Percentiles rank a stretch among this genome's conserved stretches.
These are phyloP conservation scores for Gymnoscopelus microlampas DNA, from an alignment of 2,797 vertebrate genomes.

Conservation along the genomic window DNA sequence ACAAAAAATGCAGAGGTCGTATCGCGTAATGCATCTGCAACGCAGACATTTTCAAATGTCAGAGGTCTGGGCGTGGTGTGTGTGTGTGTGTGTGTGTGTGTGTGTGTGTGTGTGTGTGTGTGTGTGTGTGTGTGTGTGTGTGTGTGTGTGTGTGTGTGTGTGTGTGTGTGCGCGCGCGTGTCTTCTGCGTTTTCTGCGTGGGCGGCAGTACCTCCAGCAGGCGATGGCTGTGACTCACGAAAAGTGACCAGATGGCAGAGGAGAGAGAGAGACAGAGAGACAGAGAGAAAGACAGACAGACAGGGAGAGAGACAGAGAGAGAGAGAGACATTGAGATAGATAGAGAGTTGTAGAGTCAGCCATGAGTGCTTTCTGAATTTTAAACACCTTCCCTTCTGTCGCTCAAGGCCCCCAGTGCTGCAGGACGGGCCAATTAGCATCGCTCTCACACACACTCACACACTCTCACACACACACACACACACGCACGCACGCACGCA, in stretches of 20 bases:
- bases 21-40: background rate
- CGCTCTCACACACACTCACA: slow-evolving; percentile 3
- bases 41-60: background rate
- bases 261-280: background rate
- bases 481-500: background rate
- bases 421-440: slow-evolving; percentile 22
- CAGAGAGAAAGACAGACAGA: background rate
- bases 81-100: background rate
- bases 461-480: background rate
- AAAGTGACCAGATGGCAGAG: background rate
- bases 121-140: background rate
- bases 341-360: slow-evolving; percentile 17
- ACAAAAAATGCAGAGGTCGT: too few relatives aligned
- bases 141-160: background rate
- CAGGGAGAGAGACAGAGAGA: background rate
- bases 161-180: background rate
- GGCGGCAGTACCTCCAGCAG: background rate
- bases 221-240: background rate
- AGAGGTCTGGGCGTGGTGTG: background rate
- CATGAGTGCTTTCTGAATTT: slow-evolving; percentile 57
- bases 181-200: background rate
- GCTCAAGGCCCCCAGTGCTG: slow-evolving; percentile 11
- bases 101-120: background rate
- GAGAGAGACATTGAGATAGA: background rate
- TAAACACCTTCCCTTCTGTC: slow-evolving; percentile 54